Evolutionary conservation across 1,140 invertebrate genomes (phyloP), one percentile per base, ranked within the genome.

Genomic region (Aporrectodea caliginosa): DNA sequence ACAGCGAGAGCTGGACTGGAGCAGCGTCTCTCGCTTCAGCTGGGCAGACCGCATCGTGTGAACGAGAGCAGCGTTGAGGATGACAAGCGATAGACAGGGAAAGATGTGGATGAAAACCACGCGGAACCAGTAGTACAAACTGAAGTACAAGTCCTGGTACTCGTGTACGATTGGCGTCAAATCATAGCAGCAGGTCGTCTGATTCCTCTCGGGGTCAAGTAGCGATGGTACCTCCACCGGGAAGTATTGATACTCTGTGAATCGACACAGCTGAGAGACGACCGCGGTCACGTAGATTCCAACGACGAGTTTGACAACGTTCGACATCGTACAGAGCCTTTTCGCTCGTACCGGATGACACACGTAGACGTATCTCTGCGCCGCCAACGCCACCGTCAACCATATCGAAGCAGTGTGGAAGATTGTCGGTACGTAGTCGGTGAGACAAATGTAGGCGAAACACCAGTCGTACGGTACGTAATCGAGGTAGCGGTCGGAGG

Each of bases 331-430:
- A 88, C 96, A 98, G 32, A 97, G 90, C 0, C 93, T 93, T 76
- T 94, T 90, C 0, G 95, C 95, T 79, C 91, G 91, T 2, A 97
- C 90, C 0, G 95, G 95, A 87, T 96, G 94, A 86, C 96, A 98
- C 0, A 98, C 96, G 0, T 96, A 95, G 58, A 98, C 93, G 89
- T 95, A 98, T 73, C 97, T 90, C 87, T 99, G 96, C 80, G 97
- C 90, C 0, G 96, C 98, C n/a, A 98, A 96, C 0, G 94, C 94
- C 69, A 98, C 91, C 0, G 96, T 98, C 82, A 98, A 90, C 90
- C 98, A 99, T 69, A 95, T 94, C 81, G 93, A 94, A 69, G 97
- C 95, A n/a, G 95, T 87, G 14, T 85, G 82, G 75, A 83, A 86
- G 2, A 81, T 83, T 12, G 87, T 84, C 70, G 84, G 87, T 2